phyloP scores from a whole-genome alignment of 2,113 vertebrate genomes.

The Myotis lucifugus region DNA sequence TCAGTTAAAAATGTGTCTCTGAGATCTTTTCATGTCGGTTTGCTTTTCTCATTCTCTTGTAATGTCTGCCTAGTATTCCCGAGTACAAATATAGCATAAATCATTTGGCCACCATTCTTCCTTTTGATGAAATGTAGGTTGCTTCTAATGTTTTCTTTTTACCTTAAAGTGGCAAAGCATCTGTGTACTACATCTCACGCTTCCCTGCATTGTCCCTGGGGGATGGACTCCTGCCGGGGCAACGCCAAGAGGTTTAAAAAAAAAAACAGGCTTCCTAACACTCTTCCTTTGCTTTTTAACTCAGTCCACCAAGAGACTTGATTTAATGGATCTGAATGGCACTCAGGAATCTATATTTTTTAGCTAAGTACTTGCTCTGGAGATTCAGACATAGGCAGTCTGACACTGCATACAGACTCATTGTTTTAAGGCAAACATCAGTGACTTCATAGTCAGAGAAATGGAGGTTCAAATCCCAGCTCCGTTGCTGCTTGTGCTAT shows the following conservation, averaged over 20 bases:
- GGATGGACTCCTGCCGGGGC: background rate
- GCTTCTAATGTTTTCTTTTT: background rate
- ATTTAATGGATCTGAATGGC: background rate
- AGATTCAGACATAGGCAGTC: background rate
- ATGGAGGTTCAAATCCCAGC: background rate
- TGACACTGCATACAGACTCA: background rate
- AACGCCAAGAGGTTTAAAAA: background rate
- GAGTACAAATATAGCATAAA: background rate
- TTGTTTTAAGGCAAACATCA: background rate
- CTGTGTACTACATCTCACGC: accelerated
- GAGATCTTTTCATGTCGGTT: background rate
- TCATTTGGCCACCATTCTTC: background rate
- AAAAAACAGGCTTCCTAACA: background rate
- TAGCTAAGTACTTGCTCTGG: background rate
- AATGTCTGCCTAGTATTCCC: background rate
- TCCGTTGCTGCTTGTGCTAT: background rate
- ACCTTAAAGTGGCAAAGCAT: background rate
- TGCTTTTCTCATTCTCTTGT: background rate
- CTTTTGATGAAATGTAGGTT: background rate
- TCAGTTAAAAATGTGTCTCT: background rate
- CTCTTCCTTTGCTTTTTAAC: background rate
- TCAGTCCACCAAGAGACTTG: background rate
- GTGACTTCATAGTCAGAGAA: background rate
- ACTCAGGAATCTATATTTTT: background rate
- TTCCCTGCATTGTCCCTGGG: background rate